Base-by-base conservation (phyloP, 2,797 vertebrate species). In the Fistularia tabacaria region DNA sequence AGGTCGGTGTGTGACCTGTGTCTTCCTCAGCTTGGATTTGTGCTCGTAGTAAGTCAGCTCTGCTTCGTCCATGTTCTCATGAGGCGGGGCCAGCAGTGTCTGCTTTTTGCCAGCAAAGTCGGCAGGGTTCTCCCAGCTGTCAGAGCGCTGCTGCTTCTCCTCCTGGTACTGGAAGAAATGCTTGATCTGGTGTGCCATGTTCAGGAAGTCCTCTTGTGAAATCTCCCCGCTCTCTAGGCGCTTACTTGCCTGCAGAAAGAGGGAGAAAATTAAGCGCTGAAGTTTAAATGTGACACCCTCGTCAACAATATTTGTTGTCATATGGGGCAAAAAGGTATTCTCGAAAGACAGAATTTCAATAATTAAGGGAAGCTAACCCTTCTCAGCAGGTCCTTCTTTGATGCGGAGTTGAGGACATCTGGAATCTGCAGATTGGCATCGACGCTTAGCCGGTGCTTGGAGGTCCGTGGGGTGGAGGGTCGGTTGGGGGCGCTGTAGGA, bases 161-260 rank as follows among this genome's bases (percentile, higher is more conserved):
- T 98, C 94, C 89, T 96, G 96, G 74, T 98, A 99, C 79, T 97
- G 95, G 88, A 98, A 98, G 51, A 99, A 88, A 56, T 97, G 93
- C 13, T 93, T 93, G 77, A 99, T 96, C 87, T 97, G 92, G 88
- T 98, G 97, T 59, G 93, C 96, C 72, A 98, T 92, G 73, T 93
- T 80, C 36, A 98, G 93, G 73, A 99, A 98, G 13, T 97, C 94
- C 52, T 99, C 97, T 64, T 94, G 91, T 1, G 94, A 91, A 74
- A 99, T 95, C 86, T 99, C 95, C 0, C 95, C 95, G 7, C 91
- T 92, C 57, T 93, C 84, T 68, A 95, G 81, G 38, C 94, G 84
- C 49, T 95, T 93, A 66, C 92, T 94, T 59, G 95, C 96, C 97
- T 99, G 64, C 0, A 82, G 67, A 8, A 38, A 71, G 41, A 36